A percentile compares a stretch with the other conserved stretches of the same genome.
phyloP scores from a whole-genome alignment of 1,140 invertebrate species.

The Magallana ariakensis region DNA sequence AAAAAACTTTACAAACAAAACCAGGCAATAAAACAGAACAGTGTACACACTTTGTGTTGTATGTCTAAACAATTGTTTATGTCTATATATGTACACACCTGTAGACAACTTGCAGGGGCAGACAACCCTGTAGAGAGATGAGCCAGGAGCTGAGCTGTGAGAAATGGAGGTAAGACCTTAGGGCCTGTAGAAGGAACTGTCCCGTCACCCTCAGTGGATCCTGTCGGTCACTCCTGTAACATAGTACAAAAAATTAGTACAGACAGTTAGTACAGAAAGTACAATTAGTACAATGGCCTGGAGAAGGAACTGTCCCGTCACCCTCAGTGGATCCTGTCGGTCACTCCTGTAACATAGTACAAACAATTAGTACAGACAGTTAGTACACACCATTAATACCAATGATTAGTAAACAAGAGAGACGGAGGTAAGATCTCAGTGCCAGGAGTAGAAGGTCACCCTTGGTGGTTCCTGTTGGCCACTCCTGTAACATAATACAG shows the following conservation, averaged over 20 bases:
- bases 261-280: no score
- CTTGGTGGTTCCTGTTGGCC: neutral
- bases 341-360: neutral
- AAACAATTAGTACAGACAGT: slow-evolving; percentile 2
- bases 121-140: slow-evolving; percentile 81
- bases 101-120: slow-evolving; percentile 83
- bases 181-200: slow-evolving; percentile 89
- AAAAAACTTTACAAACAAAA: no score
- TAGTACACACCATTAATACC: neutral
- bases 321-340: neutral
- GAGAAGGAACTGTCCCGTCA: neutral
- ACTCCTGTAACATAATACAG: neutral
- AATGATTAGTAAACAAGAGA: neutral
- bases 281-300: no score
- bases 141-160: slow-evolving; percentile 96
- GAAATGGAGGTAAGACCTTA: slow-evolving; percentile 96
- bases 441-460: neutral
- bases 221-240: slow-evolving; percentile 57
- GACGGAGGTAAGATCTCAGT: neutral
- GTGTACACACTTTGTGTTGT: no score
- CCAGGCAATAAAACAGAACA: no score
- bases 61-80: no score
- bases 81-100: slow-evolving; percentile 77
- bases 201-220: slow-evolving; percentile 64
- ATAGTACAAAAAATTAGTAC: neutral